Evolutionary conservation across 1,140 invertebrate genomes (phyloP).

Genomic region (Pseudachorutes palmiensis): DNA sequence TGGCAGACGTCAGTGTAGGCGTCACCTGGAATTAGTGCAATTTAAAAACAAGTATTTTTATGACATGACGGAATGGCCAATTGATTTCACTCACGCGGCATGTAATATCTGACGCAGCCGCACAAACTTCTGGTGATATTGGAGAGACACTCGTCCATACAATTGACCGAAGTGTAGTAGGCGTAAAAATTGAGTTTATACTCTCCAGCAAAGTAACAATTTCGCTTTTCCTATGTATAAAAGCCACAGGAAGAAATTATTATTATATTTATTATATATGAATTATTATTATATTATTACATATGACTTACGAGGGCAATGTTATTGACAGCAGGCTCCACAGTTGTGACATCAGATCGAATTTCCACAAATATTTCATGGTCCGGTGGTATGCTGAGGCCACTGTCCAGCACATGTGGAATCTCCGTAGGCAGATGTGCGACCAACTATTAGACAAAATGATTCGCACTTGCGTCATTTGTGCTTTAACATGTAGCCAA

Average conservation of each 20-base stretch:
- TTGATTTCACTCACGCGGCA: conserved; percentile 31
- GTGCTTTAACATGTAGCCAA: neutral
- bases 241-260: neutral
- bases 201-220: conserved; percentile 29
- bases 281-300: neutral
- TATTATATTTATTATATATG: neutral
- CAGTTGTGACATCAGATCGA: conserved; percentile 8
- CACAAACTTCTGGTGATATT: conserved; percentile 18
- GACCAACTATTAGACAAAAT: conserved; percentile 42
- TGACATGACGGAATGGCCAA: too few relatives aligned
- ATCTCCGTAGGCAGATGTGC: neutral
- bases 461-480: too few relatives aligned
- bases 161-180: conserved; percentile 21
- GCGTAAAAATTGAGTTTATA: conserved; percentile 16
- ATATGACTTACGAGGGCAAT: neutral
- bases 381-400: neutral
- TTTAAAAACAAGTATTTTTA: too few relatives aligned
- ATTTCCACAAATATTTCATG: conserved; percentile 15
- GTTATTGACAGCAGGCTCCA: neutral
- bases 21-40: neutral
- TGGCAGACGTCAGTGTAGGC: neutral
- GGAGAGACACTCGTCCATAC: conserved; percentile 24
- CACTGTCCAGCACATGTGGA: conserved; percentile 1
- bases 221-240: conserved; percentile 16
- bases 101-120: conserved; percentile 29